These are phyloP conservation scores for Drosophila kambysellisi DNA, from an alignment of 2,888 invertebrate genomes.

Conservation along the genomic window DNA sequence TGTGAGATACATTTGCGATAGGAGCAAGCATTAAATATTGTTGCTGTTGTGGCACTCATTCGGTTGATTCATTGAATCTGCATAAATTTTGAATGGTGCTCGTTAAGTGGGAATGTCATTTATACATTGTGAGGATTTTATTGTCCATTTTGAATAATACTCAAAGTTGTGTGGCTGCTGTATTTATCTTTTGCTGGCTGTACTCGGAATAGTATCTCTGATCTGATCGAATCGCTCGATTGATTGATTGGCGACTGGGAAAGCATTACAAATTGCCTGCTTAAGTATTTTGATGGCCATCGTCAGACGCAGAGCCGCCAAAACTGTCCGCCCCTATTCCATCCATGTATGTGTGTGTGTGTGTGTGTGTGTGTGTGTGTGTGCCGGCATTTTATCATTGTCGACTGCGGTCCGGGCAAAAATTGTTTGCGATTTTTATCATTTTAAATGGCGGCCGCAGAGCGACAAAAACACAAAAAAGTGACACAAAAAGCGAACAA, in stretches of 20 bases:
- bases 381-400: conserved; percentile 44
- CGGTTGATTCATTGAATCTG: background rate
- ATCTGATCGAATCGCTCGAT: conserved; percentile 31
- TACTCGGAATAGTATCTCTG: conserved; percentile 21
- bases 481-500: conserved; percentile 10
- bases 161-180: background rate
- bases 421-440: conserved; percentile 74
- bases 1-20: background rate
- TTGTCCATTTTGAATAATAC: conserved; percentile 19
- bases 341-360: background rate
- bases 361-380: conserved; percentile 21
- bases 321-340: conserved; percentile 15
- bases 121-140: conserved; percentile 9
- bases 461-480: conserved; percentile 33
- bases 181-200: conserved; percentile 20
- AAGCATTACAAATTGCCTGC: conserved; percentile 53
- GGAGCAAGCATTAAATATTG: background rate
- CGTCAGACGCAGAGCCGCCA: conserved; percentile 11
- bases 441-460: conserved; percentile 69
- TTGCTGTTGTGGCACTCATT: background rate
- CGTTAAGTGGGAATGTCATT: conserved; percentile 1
- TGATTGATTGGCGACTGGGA: conserved; percentile 59
- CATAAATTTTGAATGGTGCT: background rate
- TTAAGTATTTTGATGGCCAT: conserved; percentile 43
- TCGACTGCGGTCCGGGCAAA: conserved; percentile 57